Conservation (phyloP, 1,140 invertebrate species). For the fruit fly (Drosophila melanogaster) region Release_6_plus_ISO1_MT NC_004354.4:6968501-6969000, state of each 20-base stretch:
- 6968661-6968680: slow-evolving; percentile 37
- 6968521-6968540: slow-evolving; percentile 6
- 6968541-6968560: slow-evolving; percentile 26
- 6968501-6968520: not conserved
- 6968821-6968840: no score
- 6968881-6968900: no score
- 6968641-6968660: slow-evolving; percentile 6
- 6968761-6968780: not conserved
- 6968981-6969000: no score
- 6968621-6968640: slow-evolving; percentile 4
- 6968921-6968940: no score
- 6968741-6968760: slow-evolving; percentile 1
- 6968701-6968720: slow-evolving; percentile 1
- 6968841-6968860: no score
- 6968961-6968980: no score
- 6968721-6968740: slow-evolving; percentile 7
- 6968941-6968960: no score
- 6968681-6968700: slow-evolving; percentile 51
- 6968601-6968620: not conserved
- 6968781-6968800: not conserved
- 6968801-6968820: not conserved
- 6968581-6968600: slow-evolving; percentile 51
- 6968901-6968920: no score
- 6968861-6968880: no score
- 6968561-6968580: slow-evolving; percentile 54